Evolutionary conservation across 2,888 invertebrate species (phyloP).

Genomic region (Neocrepidodera transversa): DNA sequence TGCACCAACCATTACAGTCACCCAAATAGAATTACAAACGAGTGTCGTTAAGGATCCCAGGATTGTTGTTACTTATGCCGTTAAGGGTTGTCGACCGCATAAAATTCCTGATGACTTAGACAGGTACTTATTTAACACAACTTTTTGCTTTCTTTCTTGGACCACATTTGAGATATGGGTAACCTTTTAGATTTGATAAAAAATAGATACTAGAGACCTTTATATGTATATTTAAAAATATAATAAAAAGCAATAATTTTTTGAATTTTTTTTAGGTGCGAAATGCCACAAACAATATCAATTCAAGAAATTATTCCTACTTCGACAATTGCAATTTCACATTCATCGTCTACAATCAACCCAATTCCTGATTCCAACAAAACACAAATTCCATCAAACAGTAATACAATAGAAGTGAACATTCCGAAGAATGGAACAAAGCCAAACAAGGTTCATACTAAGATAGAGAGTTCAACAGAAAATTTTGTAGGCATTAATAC

Average conservation of each 20-base stretch:
- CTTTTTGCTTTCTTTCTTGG: no score
- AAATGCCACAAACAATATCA: slow-evolving; percentile 24
- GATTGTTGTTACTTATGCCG: slow-evolving; percentile 57
- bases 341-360: not conserved
- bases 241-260: no score
- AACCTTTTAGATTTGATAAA: no score
- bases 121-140: slow-evolving; percentile 29
- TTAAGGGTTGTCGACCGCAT: slow-evolving; percentile 58
- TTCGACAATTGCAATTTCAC: slow-evolving; percentile 27
- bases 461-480: slow-evolving; percentile 1
- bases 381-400: not conserved
- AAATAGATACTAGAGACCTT: no score
- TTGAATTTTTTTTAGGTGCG: no score
- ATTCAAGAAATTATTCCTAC: slow-evolving; percentile 42
- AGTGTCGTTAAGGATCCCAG: slow-evolving; percentile 53
- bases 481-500: not conserved
- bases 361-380: not conserved
- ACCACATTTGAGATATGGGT: no score
- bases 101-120: slow-evolving; percentile 54
- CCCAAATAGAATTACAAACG: slow-evolving; percentile 48
- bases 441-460: not conserved
- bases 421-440: not conserved
- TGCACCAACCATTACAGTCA: slow-evolving; percentile 56
- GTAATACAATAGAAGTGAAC: not conserved
- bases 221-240: no score